A percentile compares a stretch with the other conserved stretches of the same genome.
Conservation (phyloP, 1,140 invertebrate genomes). For the Drosophila oshimai region DNA sequence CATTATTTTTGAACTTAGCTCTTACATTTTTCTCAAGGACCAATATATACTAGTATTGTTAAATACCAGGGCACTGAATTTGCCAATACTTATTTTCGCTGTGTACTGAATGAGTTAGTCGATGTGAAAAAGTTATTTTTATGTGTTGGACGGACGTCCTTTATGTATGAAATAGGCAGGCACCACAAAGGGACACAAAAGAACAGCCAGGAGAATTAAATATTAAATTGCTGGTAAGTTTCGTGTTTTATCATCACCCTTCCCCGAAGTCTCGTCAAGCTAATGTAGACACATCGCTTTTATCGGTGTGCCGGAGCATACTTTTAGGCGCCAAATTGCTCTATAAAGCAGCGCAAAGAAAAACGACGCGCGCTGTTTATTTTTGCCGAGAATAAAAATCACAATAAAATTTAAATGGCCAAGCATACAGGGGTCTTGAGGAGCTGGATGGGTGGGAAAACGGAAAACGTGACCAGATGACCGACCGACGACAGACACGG, state of each 20-base stretch:
- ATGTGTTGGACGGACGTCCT: neutral
- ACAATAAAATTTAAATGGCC: conserved; percentile 77
- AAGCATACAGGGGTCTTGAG: conserved; percentile 17
- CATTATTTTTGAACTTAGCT: no score
- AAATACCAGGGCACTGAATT: neutral
- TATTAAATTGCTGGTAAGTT: conserved; percentile 22
- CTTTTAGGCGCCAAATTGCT: conserved; percentile 64
- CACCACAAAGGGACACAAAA: neutral
- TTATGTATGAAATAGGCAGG: neutral
- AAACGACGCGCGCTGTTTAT: conserved; percentile 36
- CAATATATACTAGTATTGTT: neutral
- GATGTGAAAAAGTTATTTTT: conserved; percentile 7
- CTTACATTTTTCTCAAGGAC: no score
- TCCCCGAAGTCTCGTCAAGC: conserved; percentile 9
- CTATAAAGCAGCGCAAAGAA: conserved; percentile 23
- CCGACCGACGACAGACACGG: conserved; percentile 14
- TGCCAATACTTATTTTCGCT: neutral
- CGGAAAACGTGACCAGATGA: conserved; percentile 53
- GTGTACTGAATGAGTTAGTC: neutral
- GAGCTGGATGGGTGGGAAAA: neutral
- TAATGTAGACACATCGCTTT: conserved; percentile 27
- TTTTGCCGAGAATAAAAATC: conserved; percentile 59
- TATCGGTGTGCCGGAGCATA: conserved; percentile 6
- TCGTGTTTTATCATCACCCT: conserved; percentile 18
- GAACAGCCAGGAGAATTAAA: conserved; percentile 9